Evolutionary conservation across 2,113 vertebrate genomes (phyloP), one percentile per base, ranked within the genome.

Genomic region (Plecturocebus donacophilus): DNA sequence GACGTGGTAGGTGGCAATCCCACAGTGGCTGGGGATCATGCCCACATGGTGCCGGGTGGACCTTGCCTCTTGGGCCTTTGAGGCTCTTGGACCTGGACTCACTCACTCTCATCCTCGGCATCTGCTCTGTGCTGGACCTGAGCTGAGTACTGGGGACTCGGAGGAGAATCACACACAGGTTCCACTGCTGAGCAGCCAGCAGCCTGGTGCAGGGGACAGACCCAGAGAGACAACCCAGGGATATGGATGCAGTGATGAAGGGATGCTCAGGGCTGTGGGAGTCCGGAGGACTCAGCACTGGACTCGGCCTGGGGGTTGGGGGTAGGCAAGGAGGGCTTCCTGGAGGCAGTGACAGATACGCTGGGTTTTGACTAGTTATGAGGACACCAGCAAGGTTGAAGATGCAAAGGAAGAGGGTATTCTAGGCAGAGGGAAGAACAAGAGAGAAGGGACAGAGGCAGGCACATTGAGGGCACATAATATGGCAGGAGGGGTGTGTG

Each of bases 1-100:
- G 81, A 73, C 52, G 85, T 0, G 96, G 98, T 98, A 96, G 42
- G 98, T 91, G 84, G 9, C 11, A 0, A 42, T 27, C n/a, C 70
- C 30, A 1, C 1, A 0, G 81, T 0, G 35, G 40, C 27, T 14
- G 12, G 20, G n/a, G 16, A 16, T 7, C 5, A 0, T 13, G 8
- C 30, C 12, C 27, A 0, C 1, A 0, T 1, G 27, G 71, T 0
- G 0, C 83, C 76, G 1, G 42, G n/a, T 8, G 16, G 66, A 25
- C 0, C 11, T 32, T 0, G 3, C 25, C 35, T 88, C 21, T 16
- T 10, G 3, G 84, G 40, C 0, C 0, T 14, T 8, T 35, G 89
- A 45, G 16, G 13, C 6, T 0, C 14, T 4, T 47, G 79, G 42
- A 16, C 23, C 35, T n/a, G 4, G 4, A 45, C 8, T 16, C 71